A percentile compares a stretch with the other conserved stretches of the same genome.
phyloP scores from a whole-genome alignment of 2,797 vertebrate genomes.

The Typhlichthys eigenmanni region DNA sequence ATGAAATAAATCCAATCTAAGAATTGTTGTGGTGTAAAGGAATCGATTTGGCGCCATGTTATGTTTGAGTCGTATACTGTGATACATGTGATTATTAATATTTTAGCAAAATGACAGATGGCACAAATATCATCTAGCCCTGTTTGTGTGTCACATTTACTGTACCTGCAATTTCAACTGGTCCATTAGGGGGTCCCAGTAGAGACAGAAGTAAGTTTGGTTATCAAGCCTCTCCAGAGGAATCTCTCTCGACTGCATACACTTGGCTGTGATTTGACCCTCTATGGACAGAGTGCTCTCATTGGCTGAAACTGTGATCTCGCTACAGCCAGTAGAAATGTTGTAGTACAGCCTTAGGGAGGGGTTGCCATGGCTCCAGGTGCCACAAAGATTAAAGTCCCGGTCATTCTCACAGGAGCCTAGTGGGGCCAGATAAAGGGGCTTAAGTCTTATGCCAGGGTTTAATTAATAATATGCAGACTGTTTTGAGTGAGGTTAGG shows the following conservation, averaged over 20 bases:
- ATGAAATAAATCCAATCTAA: too few relatives aligned
- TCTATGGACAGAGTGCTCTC: slow-evolving; percentile 53
- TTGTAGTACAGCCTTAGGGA: slow-evolving; percentile 32
- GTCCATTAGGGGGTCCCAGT: slow-evolving; percentile 76
- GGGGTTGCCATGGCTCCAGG: slow-evolving; percentile 53
- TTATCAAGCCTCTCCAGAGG: accelerated
- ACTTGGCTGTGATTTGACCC: slow-evolving; percentile 61
- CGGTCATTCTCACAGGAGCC: slow-evolving; percentile 52
- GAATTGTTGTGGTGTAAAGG: too few relatives aligned
- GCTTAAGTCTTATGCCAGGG: not conserved
- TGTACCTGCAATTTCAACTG: slow-evolving; percentile 61
- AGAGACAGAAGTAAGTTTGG: slow-evolving; percentile 60
- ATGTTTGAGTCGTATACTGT: too few relatives aligned
- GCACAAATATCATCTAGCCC: not conserved
- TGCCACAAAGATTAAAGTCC: slow-evolving; percentile 67
- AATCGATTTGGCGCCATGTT: too few relatives aligned
- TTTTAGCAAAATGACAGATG: too few relatives aligned
- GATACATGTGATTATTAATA: too few relatives aligned
- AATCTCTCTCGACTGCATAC: not conserved
- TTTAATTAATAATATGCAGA: not conserved
- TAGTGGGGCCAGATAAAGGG: slow-evolving; percentile 26
- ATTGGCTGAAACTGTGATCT: slow-evolving; percentile 59
- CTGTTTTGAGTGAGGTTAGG: not conserved
- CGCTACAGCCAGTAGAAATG: slow-evolving; percentile 60
- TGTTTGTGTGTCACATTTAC: not conserved